phyloP scores from a whole-genome alignment of 2,888 invertebrate genomes.

The Acanthacorydalis orientalis region DNA sequence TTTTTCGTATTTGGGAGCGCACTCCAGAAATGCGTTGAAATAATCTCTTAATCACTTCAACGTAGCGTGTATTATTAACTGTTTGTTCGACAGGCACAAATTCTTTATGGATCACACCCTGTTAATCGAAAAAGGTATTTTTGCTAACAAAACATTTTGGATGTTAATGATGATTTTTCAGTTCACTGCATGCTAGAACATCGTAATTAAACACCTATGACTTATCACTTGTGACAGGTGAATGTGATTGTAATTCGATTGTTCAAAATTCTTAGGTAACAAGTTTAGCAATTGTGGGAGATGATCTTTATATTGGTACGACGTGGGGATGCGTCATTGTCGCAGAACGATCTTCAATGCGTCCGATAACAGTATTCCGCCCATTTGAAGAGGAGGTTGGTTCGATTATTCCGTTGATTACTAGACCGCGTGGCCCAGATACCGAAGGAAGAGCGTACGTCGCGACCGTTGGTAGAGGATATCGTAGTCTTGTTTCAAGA shows the following conservation, averaged over 20 bases:
- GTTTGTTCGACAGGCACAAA: no score
- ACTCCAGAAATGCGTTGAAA: no score
- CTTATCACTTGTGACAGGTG: no score
- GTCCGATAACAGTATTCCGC: slow-evolving; percentile 83
- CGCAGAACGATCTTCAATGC: slow-evolving; percentile 60
- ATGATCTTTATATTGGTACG: slow-evolving; percentile 77
- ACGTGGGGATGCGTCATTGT: slow-evolving; percentile 90
- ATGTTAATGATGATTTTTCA: no score
- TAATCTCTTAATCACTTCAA: no score
- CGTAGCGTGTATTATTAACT: no score
- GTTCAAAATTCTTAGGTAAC: slow-evolving; percentile 36
- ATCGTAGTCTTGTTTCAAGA: slow-evolving; percentile 55
- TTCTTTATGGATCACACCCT: no score
- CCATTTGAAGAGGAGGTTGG: slow-evolving; percentile 72
- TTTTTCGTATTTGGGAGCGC: no score
- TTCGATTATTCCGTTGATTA: slow-evolving; percentile 40
- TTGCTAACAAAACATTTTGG: no score
- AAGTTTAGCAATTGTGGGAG: slow-evolving; percentile 45
- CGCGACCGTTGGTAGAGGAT: slow-evolving; percentile 70
- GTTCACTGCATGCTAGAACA: no score
- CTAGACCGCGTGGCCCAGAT: slow-evolving; percentile 12
- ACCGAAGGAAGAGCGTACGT: slow-evolving; percentile 29
- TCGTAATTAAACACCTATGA: no score
- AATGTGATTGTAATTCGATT: background rate
- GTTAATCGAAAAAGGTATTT: no score